These are phyloP conservation scores for Pluvianellus socialis DNA, from an alignment of 2,113 vertebrate genomes.

Conservation along the genomic window DNA sequence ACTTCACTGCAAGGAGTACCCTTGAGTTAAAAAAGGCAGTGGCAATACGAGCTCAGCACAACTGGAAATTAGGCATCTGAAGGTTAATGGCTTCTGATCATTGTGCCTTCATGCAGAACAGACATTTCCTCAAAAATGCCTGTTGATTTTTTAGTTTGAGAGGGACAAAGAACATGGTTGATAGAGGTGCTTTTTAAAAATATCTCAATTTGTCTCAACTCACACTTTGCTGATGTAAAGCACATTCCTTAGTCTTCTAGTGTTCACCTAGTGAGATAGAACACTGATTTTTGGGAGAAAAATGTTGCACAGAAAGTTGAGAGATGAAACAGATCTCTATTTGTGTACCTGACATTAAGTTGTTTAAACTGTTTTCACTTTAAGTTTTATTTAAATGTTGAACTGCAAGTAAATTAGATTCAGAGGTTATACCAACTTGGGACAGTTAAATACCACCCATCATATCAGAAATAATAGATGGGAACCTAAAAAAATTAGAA, in stretches of 20 bases:
- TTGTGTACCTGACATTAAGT: neutral
- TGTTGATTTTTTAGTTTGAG: neutral
- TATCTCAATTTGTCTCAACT: neutral
- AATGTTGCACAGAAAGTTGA: neutral
- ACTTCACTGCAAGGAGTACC: neutral
- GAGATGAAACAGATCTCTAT: neutral
- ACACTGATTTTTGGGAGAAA: neutral
- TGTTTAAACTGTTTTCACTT: neutral
- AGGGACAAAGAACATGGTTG: neutral
- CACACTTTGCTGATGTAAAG: neutral
- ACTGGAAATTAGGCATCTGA: neutral
- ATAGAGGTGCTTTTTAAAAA: neutral
- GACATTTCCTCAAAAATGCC: neutral
- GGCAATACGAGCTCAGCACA: neutral
- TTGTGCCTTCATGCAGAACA: neutral
- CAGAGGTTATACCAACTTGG: neutral
- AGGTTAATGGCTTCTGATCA: neutral
- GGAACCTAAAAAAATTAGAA: neutral
- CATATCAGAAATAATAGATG: neutral
- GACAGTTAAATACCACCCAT: neutral
- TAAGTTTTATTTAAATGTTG: neutral
- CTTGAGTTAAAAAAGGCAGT: neutral
- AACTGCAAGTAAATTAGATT: neutral
- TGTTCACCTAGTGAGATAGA: neutral
- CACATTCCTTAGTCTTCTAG: neutral